A percentile compares a stretch with the other conserved stretches of the same genome.
Conservation (phyloP, 2,113 vertebrate genomes). For the Paramisgurnus dabryanus region DNA sequence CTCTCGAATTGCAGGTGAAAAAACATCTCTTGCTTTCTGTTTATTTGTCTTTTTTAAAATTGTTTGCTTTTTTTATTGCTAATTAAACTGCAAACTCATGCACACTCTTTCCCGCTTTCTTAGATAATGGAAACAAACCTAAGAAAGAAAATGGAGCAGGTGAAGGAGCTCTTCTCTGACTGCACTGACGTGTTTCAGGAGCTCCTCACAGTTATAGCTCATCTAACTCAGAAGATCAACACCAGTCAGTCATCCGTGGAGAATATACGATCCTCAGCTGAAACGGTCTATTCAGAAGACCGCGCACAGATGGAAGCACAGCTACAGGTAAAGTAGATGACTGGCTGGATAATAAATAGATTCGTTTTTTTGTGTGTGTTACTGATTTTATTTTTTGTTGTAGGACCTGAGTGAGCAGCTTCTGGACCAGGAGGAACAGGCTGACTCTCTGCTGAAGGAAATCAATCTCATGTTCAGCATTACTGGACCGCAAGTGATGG, state of each 20-base stretch:
- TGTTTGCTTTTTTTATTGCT: neutral
- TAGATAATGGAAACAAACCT: slow-evolving; percentile 76
- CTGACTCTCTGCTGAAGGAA: slow-evolving; percentile 79
- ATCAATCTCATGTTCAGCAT: slow-evolving; percentile 74
- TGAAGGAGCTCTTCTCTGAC: slow-evolving; percentile 74
- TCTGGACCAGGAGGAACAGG: slow-evolving; percentile 80
- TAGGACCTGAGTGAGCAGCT: slow-evolving; percentile 85
- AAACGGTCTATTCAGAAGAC: slow-evolving; percentile 44
- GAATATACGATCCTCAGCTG: slow-evolving; percentile 62
- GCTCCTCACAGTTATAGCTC: slow-evolving; percentile 69
- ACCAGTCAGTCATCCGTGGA: slow-evolving; percentile 62
- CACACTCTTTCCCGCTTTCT: neutral
- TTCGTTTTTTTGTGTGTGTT: neutral
- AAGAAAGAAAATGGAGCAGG: slow-evolving; percentile 75
- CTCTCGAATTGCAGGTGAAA: slow-evolving; percentile 86
- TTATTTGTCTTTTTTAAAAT: neutral
- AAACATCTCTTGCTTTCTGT: neutral
- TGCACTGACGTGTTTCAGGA: slow-evolving; percentile 74
- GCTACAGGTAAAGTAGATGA: slow-evolving; percentile 62
- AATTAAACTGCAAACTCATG: neutral
- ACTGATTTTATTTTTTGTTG: slow-evolving; percentile 16
- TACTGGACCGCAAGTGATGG: slow-evolving; percentile 78
- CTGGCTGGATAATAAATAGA: neutral
- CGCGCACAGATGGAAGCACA: slow-evolving; percentile 51
- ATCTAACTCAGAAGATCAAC: slow-evolving; percentile 66